phyloP scores from a whole-genome alignment of 2,888 invertebrate species.

The Timandra comae region DNA sequence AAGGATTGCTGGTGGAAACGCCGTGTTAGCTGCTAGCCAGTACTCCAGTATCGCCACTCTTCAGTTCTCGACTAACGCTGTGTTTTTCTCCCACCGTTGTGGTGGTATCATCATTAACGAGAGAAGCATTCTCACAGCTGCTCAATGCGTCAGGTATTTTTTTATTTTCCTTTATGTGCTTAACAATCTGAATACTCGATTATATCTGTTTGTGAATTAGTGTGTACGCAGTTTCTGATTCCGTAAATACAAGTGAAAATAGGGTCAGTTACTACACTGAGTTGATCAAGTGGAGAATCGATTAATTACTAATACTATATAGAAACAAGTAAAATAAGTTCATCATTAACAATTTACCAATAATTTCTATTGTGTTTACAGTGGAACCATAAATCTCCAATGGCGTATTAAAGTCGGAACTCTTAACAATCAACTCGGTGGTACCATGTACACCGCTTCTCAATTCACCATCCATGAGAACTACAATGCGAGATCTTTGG shows the following conservation, averaged over 20 bases:
- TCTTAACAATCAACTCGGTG: slow-evolving; percentile 28
- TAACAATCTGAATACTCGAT: too few relatives aligned
- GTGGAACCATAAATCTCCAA: too few relatives aligned
- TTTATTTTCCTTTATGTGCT: too few relatives aligned
- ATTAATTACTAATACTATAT: too few relatives aligned
- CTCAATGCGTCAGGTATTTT: slow-evolving; percentile 3
- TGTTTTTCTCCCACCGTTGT: slow-evolving; percentile 1
- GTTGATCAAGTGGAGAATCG: too few relatives aligned
- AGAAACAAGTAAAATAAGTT: too few relatives aligned
- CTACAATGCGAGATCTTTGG: slow-evolving; percentile 12
- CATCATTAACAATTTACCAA: too few relatives aligned
- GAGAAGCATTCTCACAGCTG: slow-evolving; percentile 2
- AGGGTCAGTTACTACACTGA: too few relatives aligned
- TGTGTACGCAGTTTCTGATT: too few relatives aligned
- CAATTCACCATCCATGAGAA: slow-evolving; percentile 7
- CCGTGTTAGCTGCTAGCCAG: slow-evolving; percentile 3
- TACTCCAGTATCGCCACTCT: slow-evolving; percentile 16
- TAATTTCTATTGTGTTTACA: too few relatives aligned
- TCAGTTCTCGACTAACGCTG: slow-evolving; percentile 9
- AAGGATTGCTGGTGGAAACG: slow-evolving; percentile 6
- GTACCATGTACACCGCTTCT: slow-evolving; percentile 9
- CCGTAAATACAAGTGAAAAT: too few relatives aligned
- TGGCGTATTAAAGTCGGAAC: slow-evolving; percentile 31
- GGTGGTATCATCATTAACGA: slow-evolving; percentile 2
- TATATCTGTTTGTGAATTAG: too few relatives aligned